These are phyloP conservation scores for Erebia aethiops DNA, from an alignment of 2,888 invertebrate species.

Conservation along the genomic window DNA sequence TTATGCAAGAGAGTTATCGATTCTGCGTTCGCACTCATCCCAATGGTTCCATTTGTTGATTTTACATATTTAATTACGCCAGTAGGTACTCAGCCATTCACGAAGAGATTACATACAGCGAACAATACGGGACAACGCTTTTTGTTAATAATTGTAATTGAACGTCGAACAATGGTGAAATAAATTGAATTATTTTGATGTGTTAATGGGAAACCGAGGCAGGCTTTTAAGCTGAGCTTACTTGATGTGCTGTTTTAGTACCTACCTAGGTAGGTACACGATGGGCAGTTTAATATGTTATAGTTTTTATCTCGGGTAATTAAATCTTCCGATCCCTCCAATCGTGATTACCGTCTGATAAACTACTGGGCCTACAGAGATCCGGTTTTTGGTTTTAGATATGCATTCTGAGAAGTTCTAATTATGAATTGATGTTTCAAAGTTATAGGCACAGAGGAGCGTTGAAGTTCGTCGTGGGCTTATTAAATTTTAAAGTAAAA, in stretches of 20 bases:
- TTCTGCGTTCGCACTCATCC: background rate
- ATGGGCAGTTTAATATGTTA: too few relatives aligned
- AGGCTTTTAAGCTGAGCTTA: background rate
- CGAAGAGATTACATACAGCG: background rate
- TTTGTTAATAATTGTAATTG: background rate
- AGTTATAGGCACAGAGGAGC: too few relatives aligned
- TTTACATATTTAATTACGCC: slow-evolving; percentile 6
- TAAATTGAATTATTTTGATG: slow-evolving; percentile 3
- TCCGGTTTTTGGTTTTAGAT: too few relatives aligned
- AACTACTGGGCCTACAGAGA: too few relatives aligned
- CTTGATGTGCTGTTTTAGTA: background rate
- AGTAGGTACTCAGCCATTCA: background rate
- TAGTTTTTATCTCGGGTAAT: too few relatives aligned
- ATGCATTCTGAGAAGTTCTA: too few relatives aligned
- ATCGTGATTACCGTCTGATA: too few relatives aligned
- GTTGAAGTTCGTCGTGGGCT: too few relatives aligned
- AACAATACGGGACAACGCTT: background rate
- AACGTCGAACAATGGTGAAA: background rate
- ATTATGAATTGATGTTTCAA: too few relatives aligned
- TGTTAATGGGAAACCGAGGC: background rate
- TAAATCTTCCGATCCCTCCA: too few relatives aligned
- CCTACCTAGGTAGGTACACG: too few relatives aligned
- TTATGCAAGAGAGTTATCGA: slow-evolving; percentile 4
- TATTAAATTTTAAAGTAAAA: too few relatives aligned
- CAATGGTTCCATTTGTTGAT: slow-evolving; percentile 9